phyloP scores from a whole-genome alignment of 2,888 invertebrate species.

The Rhyacophila evoluta region DNA sequence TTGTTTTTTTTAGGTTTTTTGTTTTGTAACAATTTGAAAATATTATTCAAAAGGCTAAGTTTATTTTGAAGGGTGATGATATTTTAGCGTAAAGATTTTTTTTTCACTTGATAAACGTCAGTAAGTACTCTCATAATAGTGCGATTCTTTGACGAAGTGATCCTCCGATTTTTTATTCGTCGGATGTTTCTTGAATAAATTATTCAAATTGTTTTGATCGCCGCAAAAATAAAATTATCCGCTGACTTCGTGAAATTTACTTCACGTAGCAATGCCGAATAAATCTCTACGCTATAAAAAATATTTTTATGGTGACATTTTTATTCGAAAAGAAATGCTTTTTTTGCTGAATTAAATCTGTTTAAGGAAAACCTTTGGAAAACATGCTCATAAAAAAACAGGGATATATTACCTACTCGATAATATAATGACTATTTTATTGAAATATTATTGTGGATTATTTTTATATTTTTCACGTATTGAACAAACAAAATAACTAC shows the following conservation, averaged over 20 bases:
- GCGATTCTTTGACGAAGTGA: neutral
- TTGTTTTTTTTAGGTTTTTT: no score
- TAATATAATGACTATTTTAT: no score
- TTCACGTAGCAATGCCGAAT: constrained; percentile 12
- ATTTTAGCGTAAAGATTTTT: no score
- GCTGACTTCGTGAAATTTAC: constrained; percentile 17
- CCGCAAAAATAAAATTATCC: constrained; percentile 22
- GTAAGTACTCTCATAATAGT: neutral
- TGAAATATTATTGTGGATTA: no score
- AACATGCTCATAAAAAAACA: neutral
- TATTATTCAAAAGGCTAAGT: no score
- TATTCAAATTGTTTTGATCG: constrained; percentile 26
- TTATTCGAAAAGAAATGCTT: neutral
- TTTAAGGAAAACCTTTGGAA: neutral
- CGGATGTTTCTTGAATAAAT: constrained; percentile 14
- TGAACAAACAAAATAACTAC: no score
- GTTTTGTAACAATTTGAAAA: no score
- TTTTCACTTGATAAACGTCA: no score
- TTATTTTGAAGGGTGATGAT: no score
- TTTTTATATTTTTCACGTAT: no score
- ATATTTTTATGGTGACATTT: constrained; percentile 11
- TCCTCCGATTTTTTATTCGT: neutral
- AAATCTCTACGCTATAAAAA: neutral
- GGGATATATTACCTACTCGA: no score
- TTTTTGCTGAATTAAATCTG: neutral